These are phyloP conservation scores for Parazoanthus swiftii DNA, from an alignment of 92 coral and sea anemone species.

Conservation along the genomic window DNA sequence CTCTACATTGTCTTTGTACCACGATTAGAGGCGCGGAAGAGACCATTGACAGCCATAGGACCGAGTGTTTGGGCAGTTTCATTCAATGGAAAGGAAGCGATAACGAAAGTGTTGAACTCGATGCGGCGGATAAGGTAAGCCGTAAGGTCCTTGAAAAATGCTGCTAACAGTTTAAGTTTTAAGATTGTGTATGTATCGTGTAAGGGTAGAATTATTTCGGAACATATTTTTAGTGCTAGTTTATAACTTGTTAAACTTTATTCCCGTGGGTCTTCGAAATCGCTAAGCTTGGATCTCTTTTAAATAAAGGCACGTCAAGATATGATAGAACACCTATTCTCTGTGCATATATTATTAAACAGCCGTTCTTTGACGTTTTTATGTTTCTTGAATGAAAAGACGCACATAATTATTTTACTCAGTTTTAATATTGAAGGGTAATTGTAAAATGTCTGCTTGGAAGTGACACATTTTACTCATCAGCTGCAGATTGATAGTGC, in stretches of 20 bases:
- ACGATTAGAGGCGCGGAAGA: constrained; percentile 59
- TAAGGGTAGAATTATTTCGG: neutral
- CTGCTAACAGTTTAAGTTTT: neutral
- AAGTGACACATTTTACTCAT: neutral
- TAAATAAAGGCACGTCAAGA: neutral
- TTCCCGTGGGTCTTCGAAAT: neutral
- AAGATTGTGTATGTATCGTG: neutral
- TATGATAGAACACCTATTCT: neutral
- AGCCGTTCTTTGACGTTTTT: neutral
- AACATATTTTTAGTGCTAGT: neutral
- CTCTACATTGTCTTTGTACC: constrained; percentile 76
- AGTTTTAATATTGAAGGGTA: neutral
- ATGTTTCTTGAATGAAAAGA: neutral
- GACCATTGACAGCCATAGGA: constrained; percentile 69
- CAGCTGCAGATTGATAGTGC: neutral
- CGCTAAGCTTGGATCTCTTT: neutral
- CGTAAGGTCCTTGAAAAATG: constrained; percentile 20
- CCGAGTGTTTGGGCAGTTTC: constrained; percentile 75
- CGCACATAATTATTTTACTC: neutral
- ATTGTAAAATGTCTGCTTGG: no score
- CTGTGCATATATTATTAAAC: neutral
- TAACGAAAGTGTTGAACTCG: constrained; percentile 51
- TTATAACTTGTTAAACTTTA: neutral
- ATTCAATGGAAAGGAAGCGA: constrained; percentile 57
- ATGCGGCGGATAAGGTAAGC: constrained; percentile 68